phyloP scores from a whole-genome alignment of 2,113 vertebrate species.

The Cheilinus undulatus region DNA sequence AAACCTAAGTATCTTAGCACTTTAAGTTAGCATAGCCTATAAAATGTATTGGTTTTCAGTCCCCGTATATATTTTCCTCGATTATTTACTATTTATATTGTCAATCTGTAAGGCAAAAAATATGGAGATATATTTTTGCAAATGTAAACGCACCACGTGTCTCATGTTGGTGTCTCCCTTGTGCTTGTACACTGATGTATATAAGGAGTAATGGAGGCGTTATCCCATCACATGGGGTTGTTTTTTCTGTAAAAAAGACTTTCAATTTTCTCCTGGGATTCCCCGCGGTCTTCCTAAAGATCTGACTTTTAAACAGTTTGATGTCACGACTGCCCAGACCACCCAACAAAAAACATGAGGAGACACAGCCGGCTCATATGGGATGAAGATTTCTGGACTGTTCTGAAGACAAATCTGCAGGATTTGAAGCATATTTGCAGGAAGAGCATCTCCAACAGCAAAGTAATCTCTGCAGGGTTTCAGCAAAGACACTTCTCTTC shows the following conservation, averaged over 20 bases:
- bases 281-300: conserved; percentile 63
- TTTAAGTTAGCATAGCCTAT: conserved; percentile 78
- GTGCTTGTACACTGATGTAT: conserved; percentile 53
- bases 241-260: conserved; percentile 63
- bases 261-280: conserved; percentile 50
- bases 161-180: conserved; percentile 50
- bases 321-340: conserved; percentile 74
- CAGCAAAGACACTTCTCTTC: conserved; percentile 31
- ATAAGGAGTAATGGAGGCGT: conserved; percentile 8
- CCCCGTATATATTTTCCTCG: conserved; percentile 64
- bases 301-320: conserved; percentile 59
- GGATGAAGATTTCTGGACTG: conserved; percentile 26
- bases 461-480: conserved; percentile 62
- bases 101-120: conserved; percentile 72
- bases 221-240: conserved; percentile 19
- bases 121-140: conserved; percentile 78
- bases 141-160: conserved; percentile 56
- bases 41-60: conserved; percentile 59
- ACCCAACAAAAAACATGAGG: conserved; percentile 48
- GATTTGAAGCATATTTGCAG: conserved; percentile 30
- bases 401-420: conserved; percentile 6
- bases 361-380: conserved; percentile 30
- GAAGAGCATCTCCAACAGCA: conserved; percentile 34
- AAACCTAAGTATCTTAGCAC: conserved; percentile 75
- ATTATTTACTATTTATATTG: conserved; percentile 71